phyloP scores from a whole-genome alignment of 2,797 vertebrate species.

The Lepus oiostolus region DNA sequence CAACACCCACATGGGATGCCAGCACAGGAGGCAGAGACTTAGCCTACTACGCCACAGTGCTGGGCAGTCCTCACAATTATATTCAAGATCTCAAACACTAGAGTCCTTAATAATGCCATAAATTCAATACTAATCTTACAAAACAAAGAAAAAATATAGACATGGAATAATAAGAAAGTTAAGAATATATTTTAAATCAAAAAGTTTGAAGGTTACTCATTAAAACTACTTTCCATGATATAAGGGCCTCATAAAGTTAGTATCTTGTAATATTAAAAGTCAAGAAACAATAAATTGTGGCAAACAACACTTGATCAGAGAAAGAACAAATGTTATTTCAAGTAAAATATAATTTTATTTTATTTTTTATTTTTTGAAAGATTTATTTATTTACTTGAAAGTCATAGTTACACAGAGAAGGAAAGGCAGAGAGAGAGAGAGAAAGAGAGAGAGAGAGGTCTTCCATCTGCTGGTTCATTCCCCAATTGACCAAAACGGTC shows the following conservation, averaged over 20 bases:
- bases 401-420: too few relatives aligned
- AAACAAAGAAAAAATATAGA: neutral
- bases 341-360: slow-evolving; percentile 29
- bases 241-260: neutral
- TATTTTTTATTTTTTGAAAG: too few relatives aligned
- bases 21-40: too few relatives aligned
- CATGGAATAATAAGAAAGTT: neutral
- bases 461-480: too few relatives aligned
- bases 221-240: slow-evolving; percentile 22
- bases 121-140: neutral
- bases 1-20: too few relatives aligned
- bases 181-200: slow-evolving; percentile 22
- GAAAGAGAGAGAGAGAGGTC: too few relatives aligned
- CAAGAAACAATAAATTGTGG: neutral
- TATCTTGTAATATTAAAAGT: slow-evolving; percentile 20
- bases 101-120: neutral
- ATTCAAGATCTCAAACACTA: slow-evolving; percentile 14
- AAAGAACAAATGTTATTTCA: slow-evolving; percentile 8
- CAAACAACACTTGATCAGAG: slow-evolving; percentile 31
- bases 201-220: slow-evolving; percentile 25
- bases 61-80: neutral
- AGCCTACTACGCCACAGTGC: too few relatives aligned
- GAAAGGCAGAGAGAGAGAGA: too few relatives aligned
- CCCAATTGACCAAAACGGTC: too few relatives aligned
- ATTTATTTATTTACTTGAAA: too few relatives aligned